A percentile compares a stretch with the other conserved stretches of the same genome.
Evolutionary conservation across 2,797 vertebrate species (phyloP).

Genomic region (Macropodus opercularis): DNA sequence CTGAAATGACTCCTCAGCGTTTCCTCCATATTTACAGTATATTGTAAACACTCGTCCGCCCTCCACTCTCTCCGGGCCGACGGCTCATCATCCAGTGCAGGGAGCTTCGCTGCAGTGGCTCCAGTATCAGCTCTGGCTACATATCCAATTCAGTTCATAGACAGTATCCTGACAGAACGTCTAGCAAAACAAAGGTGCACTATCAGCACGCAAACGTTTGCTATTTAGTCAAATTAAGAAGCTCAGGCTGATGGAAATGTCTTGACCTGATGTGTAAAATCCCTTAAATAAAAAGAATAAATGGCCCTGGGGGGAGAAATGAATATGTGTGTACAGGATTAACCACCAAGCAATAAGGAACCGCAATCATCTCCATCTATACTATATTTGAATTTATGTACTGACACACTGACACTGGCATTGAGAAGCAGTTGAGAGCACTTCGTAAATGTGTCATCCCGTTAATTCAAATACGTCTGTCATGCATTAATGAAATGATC

Average conservation of each 20-base stretch:
- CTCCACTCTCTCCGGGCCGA: constrained; percentile 14
- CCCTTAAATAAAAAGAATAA: not conserved
- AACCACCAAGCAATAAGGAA: too few relatives aligned
- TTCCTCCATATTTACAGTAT: constrained; percentile 32
- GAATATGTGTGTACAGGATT: too few relatives aligned
- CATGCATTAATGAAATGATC: constrained; percentile 7
- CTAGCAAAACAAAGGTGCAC: too few relatives aligned
- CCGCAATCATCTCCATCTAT: too few relatives aligned
- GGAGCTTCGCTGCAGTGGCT: constrained; percentile 17
- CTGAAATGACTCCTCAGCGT: constrained; percentile 24
- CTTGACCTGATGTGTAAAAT: not conserved
- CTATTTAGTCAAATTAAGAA: not conserved
- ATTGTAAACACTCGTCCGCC: constrained; percentile 53
- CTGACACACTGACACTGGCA: not conserved
- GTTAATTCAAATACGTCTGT: constrained; percentile 10
- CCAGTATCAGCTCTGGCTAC: constrained; percentile 15
- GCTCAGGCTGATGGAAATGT: not conserved
- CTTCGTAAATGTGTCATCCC: not conserved
- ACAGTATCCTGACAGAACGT: too few relatives aligned
- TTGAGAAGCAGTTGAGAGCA: not conserved
- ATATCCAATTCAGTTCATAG: constrained; percentile 37
- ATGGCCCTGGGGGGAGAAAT: not conserved
- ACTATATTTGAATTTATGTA: too few relatives aligned
- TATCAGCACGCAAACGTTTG: not conserved
- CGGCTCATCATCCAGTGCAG: constrained; percentile 35